Evolutionary conservation across 1,140 invertebrate species (phyloP).

Genomic region (Leptestheria dahalacensis): DNA sequence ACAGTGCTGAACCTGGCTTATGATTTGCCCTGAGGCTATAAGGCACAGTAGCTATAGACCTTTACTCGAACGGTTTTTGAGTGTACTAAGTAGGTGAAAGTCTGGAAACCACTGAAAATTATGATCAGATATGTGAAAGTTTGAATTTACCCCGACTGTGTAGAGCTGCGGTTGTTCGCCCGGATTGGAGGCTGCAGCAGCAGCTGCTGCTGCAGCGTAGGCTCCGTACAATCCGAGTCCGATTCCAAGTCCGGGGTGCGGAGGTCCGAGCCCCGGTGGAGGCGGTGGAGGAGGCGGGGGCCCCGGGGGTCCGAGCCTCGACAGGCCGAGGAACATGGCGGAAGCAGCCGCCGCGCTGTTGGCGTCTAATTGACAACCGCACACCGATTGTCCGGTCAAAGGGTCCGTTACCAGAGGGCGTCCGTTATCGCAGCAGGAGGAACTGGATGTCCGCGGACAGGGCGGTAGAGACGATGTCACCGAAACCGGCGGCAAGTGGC

Average conservation of each 20-base stretch:
- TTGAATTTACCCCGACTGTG: conserved; percentile 30
- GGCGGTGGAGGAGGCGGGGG: conserved; percentile 30
- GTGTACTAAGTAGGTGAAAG: no score
- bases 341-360: conserved; percentile 27
- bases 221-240: conserved; percentile 14
- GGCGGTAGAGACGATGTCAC: not conserved
- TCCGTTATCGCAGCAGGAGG: conserved; percentile 76
- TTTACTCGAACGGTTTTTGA: no score
- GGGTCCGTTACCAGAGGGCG: conserved; percentile 81
- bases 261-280: conserved; percentile 55
- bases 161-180: conserved; percentile 31
- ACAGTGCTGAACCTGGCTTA: no score
- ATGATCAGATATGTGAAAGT: not conserved
- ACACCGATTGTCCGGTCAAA: conserved; percentile 76
- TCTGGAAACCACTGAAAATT: no score
- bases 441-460: not conserved
- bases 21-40: no score
- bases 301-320: conserved; percentile 20
- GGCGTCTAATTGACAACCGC: conserved; percentile 62
- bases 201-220: conserved; percentile 42
- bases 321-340: conserved; percentile 10
- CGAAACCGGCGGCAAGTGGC: not conserved
- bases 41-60: no score
- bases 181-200: conserved; percentile 18
- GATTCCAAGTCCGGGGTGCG: conserved; percentile 38